phyloP scores from a whole-genome alignment of 2,888 invertebrate species.

The Diadegma fenestrale region DNA sequence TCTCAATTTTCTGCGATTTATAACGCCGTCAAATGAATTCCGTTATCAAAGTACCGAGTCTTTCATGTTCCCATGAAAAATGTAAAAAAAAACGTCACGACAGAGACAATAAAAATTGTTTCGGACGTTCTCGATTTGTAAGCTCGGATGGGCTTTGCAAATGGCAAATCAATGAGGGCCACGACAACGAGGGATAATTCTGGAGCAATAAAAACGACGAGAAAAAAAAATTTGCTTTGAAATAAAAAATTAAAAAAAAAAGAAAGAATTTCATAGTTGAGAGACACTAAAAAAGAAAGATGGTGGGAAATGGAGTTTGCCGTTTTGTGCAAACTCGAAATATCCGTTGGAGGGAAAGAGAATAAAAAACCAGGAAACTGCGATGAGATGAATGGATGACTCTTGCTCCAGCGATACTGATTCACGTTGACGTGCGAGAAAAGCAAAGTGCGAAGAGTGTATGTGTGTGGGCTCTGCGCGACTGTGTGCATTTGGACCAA shows the following conservation, averaged over 20 bases:
- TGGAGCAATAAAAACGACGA: not conserved
- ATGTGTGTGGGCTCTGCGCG: not conserved
- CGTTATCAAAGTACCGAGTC: not conserved
- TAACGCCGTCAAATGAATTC: not conserved
- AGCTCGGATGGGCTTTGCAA: not conserved
- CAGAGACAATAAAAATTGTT: not conserved
- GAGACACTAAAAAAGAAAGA: not conserved
- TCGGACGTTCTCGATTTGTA: not conserved
- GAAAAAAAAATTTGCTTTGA: not conserved
- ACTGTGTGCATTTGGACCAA: not conserved
- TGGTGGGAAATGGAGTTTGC: not conserved
- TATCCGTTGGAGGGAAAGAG: not conserved
- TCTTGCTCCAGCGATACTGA: conserved; percentile 47
- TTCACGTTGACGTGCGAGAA: conserved; percentile 50
- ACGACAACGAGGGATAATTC: not conserved
- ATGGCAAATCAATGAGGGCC: not conserved
- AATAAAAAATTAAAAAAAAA: not conserved
- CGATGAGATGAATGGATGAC: conserved; percentile 30
- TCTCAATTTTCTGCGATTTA: not conserved
- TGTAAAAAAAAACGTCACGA: not conserved
- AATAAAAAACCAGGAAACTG: not conserved
- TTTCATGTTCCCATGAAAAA: not conserved
- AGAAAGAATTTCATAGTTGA: not conserved
- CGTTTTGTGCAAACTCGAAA: not conserved
- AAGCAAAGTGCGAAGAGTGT: conserved; percentile 18